phyloP scores from a whole-genome alignment of 2,888 invertebrate species.

The Pseudoips prasinana region DNA sequence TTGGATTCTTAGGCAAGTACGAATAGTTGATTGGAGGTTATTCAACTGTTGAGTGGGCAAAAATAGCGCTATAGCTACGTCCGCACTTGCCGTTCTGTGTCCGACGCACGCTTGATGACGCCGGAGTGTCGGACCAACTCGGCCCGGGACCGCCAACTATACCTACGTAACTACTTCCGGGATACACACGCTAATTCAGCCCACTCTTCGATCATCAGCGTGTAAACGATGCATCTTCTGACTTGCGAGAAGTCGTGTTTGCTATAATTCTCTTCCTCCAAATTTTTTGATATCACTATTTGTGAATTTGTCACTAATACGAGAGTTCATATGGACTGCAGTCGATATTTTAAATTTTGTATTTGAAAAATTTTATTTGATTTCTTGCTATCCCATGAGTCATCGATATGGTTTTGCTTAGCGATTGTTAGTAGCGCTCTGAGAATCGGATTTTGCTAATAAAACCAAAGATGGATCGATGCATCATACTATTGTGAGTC shows the following conservation, averaged over 20 bases:
- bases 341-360: constrained; percentile 11
- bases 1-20: constrained; percentile 68
- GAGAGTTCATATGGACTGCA: constrained; percentile 5
- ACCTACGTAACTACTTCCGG: constrained; percentile 72
- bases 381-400: constrained; percentile 16
- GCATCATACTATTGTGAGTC: constrained; percentile 33
- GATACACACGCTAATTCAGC: constrained; percentile 53
- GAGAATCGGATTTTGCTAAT: constrained; percentile 32
- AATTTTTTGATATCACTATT: not conserved
- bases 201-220: constrained; percentile 38
- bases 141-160: constrained; percentile 43
- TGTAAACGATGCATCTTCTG: constrained; percentile 22
- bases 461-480: constrained; percentile 45
- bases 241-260: constrained; percentile 15
- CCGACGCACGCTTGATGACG: constrained; percentile 40
- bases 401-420: constrained; percentile 19
- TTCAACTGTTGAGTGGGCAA: constrained; percentile 75
- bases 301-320: not conserved
- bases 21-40: constrained; percentile 82
- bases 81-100: constrained; percentile 50
- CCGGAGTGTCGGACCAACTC: constrained; percentile 31
- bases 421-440: constrained; percentile 28
- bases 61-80: constrained; percentile 71
- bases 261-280: constrained; percentile 10
- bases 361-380: constrained; percentile 7